Evolutionary conservation across 2,888 invertebrate genomes (phyloP).

Genomic region (Polymixis lichenea): DNA sequence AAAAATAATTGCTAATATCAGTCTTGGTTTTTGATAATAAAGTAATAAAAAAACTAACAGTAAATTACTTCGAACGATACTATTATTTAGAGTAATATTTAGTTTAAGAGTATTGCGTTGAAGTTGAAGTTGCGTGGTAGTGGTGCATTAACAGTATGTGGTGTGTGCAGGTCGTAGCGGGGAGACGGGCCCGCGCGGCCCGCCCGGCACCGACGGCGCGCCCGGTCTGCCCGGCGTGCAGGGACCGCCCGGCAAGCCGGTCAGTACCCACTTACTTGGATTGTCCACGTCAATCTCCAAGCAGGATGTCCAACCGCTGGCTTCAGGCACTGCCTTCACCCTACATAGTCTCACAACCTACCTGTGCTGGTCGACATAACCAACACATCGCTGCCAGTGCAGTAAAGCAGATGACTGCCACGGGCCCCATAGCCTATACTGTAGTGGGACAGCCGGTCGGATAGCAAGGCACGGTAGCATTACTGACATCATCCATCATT

Average conservation of each 20-base stretch:
- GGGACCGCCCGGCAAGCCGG: conserved; percentile 96
- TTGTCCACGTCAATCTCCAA: background rate
- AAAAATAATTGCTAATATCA: background rate
- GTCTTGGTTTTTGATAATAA: background rate
- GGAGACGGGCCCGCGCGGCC: conserved; percentile 94
- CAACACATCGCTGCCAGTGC: background rate
- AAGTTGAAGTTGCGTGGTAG: background rate
- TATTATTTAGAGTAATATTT: background rate
- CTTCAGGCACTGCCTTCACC: background rate
- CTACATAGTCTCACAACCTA: background rate
- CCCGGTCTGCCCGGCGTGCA: conserved; percentile 96
- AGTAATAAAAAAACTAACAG: background rate
- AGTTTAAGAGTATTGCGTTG: too few species aligned
- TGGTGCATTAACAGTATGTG: conserved; percentile 19
- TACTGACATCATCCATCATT: background rate
- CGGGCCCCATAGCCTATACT: background rate
- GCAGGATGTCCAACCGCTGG: background rate
- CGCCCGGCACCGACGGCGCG: conserved; percentile 93
- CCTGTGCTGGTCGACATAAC: background rate
- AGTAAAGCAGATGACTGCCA: too few species aligned
- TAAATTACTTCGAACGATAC: background rate
- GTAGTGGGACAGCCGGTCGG: background rate
- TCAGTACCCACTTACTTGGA: conserved; percentile 79
- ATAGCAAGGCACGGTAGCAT: background rate
- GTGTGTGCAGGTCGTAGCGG: conserved; percentile 92